These are phyloP conservation scores for Menidia beryllina DNA, from an alignment of 2,113 vertebrate genomes.

Conservation along the genomic window DNA sequence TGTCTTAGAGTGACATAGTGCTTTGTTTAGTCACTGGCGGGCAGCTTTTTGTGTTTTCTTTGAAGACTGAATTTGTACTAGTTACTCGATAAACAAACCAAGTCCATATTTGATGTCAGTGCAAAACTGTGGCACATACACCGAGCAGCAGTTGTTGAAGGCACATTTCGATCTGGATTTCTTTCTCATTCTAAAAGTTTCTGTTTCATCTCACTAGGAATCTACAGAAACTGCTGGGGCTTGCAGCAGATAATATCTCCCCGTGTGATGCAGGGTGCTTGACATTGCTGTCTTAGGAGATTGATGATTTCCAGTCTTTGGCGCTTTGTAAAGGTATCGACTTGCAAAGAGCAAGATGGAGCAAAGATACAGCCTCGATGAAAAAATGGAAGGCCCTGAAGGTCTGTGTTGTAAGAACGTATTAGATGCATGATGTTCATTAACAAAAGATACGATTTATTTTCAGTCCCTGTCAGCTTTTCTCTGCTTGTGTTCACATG, in stretches of 20 bases:
- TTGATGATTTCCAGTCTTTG: slow-evolving; percentile 28
- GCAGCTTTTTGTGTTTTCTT: not conserved
- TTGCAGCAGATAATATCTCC: slow-evolving; percentile 55
- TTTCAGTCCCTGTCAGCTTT: not conserved
- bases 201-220: slow-evolving; percentile 2
- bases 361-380: slow-evolving; percentile 1
- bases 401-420: not conserved
- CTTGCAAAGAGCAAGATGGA: slow-evolving; percentile 23
- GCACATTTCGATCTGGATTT: slow-evolving; percentile 14
- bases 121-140: not conserved
- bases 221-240: slow-evolving; percentile 41
- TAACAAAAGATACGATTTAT: slow-evolving; percentile 16
- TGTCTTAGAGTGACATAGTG: no score
- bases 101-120: not conserved
- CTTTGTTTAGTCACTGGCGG: not conserved
- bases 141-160: slow-evolving; percentile 36
- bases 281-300: not conserved
- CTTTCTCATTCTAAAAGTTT: not conserved
- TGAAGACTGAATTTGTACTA: not conserved
- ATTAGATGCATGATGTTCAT: slow-evolving; percentile 10
- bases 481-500: not conserved
- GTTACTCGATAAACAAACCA: not conserved
- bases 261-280: slow-evolving; percentile 19
- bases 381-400: not conserved
- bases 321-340: not conserved